Evolutionary conservation across 2,797 vertebrate species (phyloP).

Genomic region (Falco rusticolus): DNA sequence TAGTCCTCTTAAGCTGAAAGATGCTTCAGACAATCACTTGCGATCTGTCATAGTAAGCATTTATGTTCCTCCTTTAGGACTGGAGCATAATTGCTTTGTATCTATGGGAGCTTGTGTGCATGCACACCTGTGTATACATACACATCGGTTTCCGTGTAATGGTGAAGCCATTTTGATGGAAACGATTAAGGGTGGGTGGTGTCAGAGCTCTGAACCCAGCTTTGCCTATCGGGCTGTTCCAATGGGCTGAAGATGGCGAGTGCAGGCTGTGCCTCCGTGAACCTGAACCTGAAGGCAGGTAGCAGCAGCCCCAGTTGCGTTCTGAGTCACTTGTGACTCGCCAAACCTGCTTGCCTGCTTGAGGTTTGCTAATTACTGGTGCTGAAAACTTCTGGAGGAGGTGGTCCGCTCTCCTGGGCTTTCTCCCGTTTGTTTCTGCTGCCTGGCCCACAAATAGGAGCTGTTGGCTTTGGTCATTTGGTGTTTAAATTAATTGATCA

Average conservation of each 20-base stretch:
- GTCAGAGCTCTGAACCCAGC: neutral
- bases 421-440: neutral
- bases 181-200: neutral
- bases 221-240: neutral
- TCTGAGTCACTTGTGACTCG: neutral
- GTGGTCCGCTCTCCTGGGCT: neutral
- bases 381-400: neutral
- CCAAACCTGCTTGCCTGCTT: neutral
- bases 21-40: neutral
- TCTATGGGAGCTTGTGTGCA: neutral
- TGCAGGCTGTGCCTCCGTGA: neutral
- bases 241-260: neutral
- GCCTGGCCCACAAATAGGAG: neutral
- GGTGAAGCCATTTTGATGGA: neutral
- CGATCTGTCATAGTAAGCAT: neutral
- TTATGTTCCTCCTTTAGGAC: neutral
- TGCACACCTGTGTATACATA: neutral
- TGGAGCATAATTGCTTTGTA: neutral
- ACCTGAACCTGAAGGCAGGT: neutral
- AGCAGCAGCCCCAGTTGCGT: neutral
- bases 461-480: neutral
- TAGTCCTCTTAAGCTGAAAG: neutral
- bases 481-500: neutral
- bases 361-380: neutral
- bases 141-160: fast-evolving